Evolutionary conservation across 2,113 vertebrate genomes (phyloP).

Genomic region (Vimba vimba): DNA sequence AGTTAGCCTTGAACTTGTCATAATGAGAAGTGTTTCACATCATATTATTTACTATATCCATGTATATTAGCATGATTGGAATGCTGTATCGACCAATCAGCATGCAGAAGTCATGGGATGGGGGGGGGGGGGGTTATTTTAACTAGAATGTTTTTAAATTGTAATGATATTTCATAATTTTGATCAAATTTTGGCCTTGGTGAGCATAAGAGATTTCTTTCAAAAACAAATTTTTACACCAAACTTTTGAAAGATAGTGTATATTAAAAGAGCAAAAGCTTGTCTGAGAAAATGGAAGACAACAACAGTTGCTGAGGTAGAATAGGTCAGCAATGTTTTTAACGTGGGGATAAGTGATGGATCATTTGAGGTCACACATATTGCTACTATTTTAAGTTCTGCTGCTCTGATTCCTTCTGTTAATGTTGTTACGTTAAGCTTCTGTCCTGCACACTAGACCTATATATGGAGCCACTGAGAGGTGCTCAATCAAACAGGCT

Average conservation of each 20-base stretch:
- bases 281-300: background rate
- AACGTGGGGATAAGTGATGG: background rate
- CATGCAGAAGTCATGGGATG: no score
- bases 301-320: background rate
- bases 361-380: background rate
- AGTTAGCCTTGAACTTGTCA: background rate
- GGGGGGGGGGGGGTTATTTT: no score
- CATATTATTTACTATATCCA: background rate
- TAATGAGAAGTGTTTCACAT: background rate
- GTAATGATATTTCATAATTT: background rate
- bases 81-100: no score
- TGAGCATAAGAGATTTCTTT: background rate
- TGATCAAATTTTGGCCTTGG: background rate
- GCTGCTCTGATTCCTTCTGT: background rate
- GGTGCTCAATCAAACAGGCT: slow-evolving; percentile 2
- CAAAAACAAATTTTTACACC: background rate
- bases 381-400: background rate
- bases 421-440: slow-evolving; percentile 8
- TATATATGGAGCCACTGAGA: slow-evolving; percentile 6
- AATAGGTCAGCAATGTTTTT: background rate
- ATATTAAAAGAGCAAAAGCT: background rate
- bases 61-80: background rate
- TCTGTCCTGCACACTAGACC: slow-evolving; percentile 4
- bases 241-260: background rate
- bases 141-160: background rate